These are phyloP conservation scores for Centruroides vittatus DNA, from an alignment of 1,140 invertebrate species.

Conservation along the genomic window DNA sequence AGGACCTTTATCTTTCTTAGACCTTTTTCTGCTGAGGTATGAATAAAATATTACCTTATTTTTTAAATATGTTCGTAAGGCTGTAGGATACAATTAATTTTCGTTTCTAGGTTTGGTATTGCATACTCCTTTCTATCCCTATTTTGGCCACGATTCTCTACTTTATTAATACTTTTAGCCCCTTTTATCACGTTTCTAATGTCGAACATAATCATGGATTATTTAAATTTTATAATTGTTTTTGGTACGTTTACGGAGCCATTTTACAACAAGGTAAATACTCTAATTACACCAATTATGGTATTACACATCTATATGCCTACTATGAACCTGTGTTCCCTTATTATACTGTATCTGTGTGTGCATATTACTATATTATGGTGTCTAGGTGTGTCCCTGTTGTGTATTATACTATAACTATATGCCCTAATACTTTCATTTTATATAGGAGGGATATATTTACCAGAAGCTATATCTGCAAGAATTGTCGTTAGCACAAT, in stretches of 20 bases:
- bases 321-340: no score
- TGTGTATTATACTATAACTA: background rate
- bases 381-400: no score
- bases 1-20: conserved; percentile 6
- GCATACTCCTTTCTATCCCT: conserved; percentile 1
- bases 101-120: conserved; percentile 4
- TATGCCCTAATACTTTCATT: background rate
- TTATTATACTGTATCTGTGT: no score
- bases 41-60: background rate
- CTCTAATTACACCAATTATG: no score
- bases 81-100: no score
- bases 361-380: no score
- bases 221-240: conserved; percentile 46
- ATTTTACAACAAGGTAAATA: conserved; percentile 70
- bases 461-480: conserved; percentile 65
- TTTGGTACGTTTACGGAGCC: conserved; percentile 81
- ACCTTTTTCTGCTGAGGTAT: conserved; percentile 4
- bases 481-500: conserved; percentile 68
- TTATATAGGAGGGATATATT: conserved; percentile 58
- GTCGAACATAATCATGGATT: conserved; percentile 38
- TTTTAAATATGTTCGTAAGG: background rate
- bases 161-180: conserved; percentile 2
- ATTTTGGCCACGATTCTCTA: conserved; percentile 2
- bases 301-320: no score
- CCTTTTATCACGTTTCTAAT: background rate